Percentiles rank a stretch among this genome's conserved stretches.
Evolutionary conservation across 1,140 invertebrate species (phyloP).

Genomic region (Bombyx mori): DNA sequence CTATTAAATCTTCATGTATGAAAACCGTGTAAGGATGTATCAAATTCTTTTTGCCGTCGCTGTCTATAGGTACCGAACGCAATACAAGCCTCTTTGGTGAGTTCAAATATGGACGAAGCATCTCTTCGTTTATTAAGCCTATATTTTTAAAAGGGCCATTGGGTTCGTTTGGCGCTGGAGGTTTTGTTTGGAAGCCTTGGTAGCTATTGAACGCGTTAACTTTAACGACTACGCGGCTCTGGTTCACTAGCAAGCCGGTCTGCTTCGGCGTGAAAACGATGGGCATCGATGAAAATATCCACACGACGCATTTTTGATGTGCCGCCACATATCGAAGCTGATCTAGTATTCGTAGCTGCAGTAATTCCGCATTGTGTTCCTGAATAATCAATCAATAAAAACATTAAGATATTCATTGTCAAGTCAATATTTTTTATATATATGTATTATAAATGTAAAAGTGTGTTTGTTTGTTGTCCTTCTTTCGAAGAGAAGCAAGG

Average conservation of each 20-base stretch:
- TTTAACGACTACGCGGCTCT: slow-evolving; percentile 52
- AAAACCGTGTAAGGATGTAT: slow-evolving; percentile 64
- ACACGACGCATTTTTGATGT: slow-evolving; percentile 71
- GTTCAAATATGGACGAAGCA: slow-evolving; percentile 48
- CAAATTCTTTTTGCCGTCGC: slow-evolving; percentile 58
- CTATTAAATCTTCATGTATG: slow-evolving; percentile 52
- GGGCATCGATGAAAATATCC: slow-evolving; percentile 69
- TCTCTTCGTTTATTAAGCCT: slow-evolving; percentile 43
- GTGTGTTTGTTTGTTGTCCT: too few species aligned
- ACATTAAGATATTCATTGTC: too few species aligned
- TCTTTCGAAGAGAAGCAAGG: too few species aligned
- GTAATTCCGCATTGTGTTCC: slow-evolving; percentile 70
- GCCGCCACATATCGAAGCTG: slow-evolving; percentile 69
- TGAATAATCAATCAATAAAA: slow-evolving; percentile 17
- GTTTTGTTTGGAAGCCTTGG: slow-evolving; percentile 16
- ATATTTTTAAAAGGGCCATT: slow-evolving; percentile 44
- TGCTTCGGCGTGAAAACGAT: slow-evolving; percentile 59
- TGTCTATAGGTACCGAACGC: slow-evolving; percentile 49
- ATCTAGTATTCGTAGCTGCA: slow-evolving; percentile 71
- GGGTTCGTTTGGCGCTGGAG: slow-evolving; percentile 24
- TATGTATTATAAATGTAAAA: too few species aligned
- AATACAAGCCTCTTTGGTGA: slow-evolving; percentile 39
- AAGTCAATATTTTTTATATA: too few species aligned
- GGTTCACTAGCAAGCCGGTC: slow-evolving; percentile 51
- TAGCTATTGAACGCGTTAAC: slow-evolving; percentile 51